Conservation (phyloP, 2,888 invertebrate species). For the Flexamia atlantica region DNA sequence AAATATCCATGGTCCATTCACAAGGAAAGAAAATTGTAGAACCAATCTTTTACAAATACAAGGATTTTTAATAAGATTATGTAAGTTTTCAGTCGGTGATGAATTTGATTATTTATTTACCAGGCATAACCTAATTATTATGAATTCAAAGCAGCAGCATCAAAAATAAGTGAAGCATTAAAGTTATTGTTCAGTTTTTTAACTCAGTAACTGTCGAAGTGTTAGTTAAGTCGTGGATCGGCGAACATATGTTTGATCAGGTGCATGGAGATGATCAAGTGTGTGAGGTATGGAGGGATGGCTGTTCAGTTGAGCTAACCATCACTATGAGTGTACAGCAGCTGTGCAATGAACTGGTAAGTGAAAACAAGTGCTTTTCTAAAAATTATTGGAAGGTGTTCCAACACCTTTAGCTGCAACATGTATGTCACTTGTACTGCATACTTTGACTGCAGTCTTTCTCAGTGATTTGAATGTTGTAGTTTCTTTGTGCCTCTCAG, state of each 20-base stretch:
- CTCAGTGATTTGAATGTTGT: conserved; percentile 2
- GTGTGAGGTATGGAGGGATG: not conserved
- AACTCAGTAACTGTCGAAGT: not conserved
- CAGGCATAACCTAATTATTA: too few relatives aligned
- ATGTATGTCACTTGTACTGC: not conserved
- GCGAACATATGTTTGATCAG: conserved; percentile 39
- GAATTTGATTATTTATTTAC: too few relatives aligned
- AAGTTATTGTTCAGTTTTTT: not conserved
- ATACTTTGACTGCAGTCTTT: conserved; percentile 7
- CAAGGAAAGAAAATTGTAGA: too few relatives aligned
- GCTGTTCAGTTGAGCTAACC: conserved; percentile 33
- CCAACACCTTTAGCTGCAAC: conserved; percentile 37
- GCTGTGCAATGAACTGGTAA: conserved; percentile 58
- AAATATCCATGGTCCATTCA: too few relatives aligned
- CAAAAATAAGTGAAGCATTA: too few relatives aligned
- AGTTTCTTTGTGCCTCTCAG: not conserved
- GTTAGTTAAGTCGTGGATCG: not conserved
- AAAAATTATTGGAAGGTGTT: conserved; percentile 50
- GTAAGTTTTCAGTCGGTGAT: too few relatives aligned
- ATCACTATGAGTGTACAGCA: conserved; percentile 37
- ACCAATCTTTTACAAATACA: too few relatives aligned
- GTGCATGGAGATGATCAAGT: conserved; percentile 30
- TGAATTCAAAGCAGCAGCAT: too few relatives aligned
- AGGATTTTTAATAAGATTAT: too few relatives aligned
- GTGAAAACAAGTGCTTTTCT: conserved; percentile 50